Evolutionary conservation across 2,888 invertebrate genomes (phyloP).

Genomic region (Torymus texanus): DNA sequence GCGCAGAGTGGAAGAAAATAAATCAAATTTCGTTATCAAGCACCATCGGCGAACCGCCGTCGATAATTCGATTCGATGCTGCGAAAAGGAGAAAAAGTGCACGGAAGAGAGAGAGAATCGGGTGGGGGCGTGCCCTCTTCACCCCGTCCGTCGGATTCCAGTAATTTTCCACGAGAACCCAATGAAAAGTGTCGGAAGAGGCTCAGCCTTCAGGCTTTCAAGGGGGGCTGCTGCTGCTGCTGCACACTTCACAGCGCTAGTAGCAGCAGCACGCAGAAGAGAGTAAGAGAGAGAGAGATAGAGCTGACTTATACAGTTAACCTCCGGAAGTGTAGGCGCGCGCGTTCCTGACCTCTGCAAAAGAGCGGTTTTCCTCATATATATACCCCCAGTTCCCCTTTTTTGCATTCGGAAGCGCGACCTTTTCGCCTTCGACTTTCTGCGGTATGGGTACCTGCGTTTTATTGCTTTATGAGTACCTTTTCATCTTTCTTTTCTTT

Average conservation of each 20-base stretch:
- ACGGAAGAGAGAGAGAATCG: conserved; percentile 22
- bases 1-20: conserved; percentile 38
- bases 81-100: conserved; percentile 2
- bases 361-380: no score
- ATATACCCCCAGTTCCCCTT: no score
- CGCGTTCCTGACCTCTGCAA: no score
- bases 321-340: no score
- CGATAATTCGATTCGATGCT: conserved; percentile 48
- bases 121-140: conserved; percentile 12
- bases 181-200: conserved; percentile 56
- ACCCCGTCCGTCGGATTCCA: conserved; percentile 48
- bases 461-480: no score
- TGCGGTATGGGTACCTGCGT: no score
- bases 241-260: not conserved
- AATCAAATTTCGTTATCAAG: conserved; percentile 47
- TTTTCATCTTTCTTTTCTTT: no score
- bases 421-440: no score
- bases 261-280: no score
- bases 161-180: conserved; percentile 52
- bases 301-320: no score
- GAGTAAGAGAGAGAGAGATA: no score
- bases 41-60: conserved; percentile 34
- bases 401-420: no score
- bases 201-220: conserved; percentile 34
- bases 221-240: not conserved